phyloP scores from a whole-genome alignment of 2,888 invertebrate species.

The Limnephilus rhombicus region DNA sequence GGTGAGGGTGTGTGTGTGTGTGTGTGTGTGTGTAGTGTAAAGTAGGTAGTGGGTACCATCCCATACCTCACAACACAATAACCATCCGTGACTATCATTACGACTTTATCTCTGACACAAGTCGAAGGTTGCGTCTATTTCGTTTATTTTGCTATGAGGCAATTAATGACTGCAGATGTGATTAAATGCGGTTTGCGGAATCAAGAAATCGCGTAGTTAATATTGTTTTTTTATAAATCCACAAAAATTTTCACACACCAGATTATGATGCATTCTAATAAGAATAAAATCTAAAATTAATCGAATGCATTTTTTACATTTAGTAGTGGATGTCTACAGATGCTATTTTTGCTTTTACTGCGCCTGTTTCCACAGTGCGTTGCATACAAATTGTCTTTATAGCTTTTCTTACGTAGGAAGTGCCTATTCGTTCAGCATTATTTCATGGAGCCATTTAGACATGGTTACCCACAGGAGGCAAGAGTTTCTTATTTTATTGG shows the following conservation, averaged over 20 bases:
- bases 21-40: not conserved
- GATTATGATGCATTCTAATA: too few species aligned
- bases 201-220: not conserved
- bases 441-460: not conserved
- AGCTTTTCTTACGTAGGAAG: too few species aligned
- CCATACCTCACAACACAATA: constrained; percentile 7
- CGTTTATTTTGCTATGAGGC: constrained; percentile 26
- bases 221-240: not conserved
- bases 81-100: constrained; percentile 36
- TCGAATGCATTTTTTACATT: too few species aligned
- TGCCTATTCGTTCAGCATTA: not conserved
- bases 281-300: too few species aligned
- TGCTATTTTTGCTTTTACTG: too few species aligned
- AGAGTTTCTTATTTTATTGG: not conserved
- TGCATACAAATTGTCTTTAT: not conserved
- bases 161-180: not conserved
- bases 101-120: constrained; percentile 29
- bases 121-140: constrained; percentile 40
- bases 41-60: not conserved
- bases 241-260: too few species aligned
- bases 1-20: too few species aligned
- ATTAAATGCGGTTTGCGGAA: not conserved
- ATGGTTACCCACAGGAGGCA: not conserved
- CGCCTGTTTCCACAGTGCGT: too few species aligned
- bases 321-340: too few species aligned